phyloP scores from a whole-genome alignment of 2,888 invertebrate species.

The Oscheius sp. region DNA sequence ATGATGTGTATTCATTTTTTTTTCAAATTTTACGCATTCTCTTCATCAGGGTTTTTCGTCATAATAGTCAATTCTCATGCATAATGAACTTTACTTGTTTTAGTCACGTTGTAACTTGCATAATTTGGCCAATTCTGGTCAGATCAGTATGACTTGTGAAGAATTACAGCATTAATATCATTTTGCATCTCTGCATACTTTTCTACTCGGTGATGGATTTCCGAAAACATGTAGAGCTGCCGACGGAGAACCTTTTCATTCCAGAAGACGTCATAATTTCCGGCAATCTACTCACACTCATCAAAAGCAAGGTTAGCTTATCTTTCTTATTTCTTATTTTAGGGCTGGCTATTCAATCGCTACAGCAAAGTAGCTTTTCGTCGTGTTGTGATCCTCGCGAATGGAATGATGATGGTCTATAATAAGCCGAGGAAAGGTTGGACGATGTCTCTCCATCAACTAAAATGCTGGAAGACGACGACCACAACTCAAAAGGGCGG shows the following conservation, averaged over 20 bases:
- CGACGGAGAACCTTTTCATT: not conserved
- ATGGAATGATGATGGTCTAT: constrained; percentile 6
- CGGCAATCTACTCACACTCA: not conserved
- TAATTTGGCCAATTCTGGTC: no score
- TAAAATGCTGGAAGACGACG: not conserved
- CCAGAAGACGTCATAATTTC: not conserved
- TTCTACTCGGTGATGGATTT: no score
- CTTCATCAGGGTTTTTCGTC: not conserved
- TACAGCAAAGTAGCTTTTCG: constrained; percentile 2
- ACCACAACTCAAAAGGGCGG: not conserved
- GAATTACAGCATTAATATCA: no score
- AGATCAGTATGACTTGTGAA: no score
- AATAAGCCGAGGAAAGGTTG: not conserved
- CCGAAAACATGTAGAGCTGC: no score
- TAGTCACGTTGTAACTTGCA: no score
- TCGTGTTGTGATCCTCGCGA: not conserved
- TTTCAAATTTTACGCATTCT: constrained; percentile 1
- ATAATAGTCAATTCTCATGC: not conserved
- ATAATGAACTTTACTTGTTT: no score
- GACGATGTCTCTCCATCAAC: not conserved
- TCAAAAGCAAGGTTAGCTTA: constrained; percentile 3
- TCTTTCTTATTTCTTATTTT: not conserved
- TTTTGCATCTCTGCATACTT: no score
- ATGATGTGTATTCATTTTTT: not conserved
- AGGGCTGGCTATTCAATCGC: not conserved